Conservation (phyloP, 2,888 invertebrate genomes). For the Atethmia centrago region DNA sequence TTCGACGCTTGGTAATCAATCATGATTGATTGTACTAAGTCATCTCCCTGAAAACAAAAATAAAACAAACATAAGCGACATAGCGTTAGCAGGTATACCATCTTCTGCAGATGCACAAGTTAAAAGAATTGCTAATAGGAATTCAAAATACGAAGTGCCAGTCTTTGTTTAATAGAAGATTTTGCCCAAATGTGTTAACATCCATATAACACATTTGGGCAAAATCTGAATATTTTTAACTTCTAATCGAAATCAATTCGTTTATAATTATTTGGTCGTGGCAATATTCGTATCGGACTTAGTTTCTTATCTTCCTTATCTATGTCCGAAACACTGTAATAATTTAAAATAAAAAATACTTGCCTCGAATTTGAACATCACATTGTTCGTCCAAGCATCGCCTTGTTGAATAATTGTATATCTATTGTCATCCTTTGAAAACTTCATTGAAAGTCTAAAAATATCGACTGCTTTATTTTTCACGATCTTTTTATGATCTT, state of each 20-base stretch:
- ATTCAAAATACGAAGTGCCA: too few species aligned
- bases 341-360: conserved; percentile 30
- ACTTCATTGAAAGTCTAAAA: conserved; percentile 28
- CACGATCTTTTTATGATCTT: conserved; percentile 63
- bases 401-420: conserved; percentile 75
- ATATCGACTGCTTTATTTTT: conserved; percentile 54
- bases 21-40: conserved; percentile 65
- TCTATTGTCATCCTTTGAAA: conserved; percentile 61
- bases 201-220: too few species aligned
- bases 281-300: background rate
- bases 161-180: background rate
- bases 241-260: background rate
- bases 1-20: conserved; percentile 74
- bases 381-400: conserved; percentile 78
- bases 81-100: background rate
- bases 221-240: background rate
- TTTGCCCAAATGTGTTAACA: background rate
- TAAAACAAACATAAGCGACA: background rate
- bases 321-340: background rate
- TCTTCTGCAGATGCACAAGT: background rate
- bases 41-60: conserved; percentile 66
- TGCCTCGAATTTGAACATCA: conserved; percentile 73
- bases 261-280: background rate
- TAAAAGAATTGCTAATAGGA: background rate
- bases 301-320: conserved; percentile 1